Base-by-base conservation (phyloP, 2,113 vertebrate species). In the Pyrgilauda ruficollis region DNA sequence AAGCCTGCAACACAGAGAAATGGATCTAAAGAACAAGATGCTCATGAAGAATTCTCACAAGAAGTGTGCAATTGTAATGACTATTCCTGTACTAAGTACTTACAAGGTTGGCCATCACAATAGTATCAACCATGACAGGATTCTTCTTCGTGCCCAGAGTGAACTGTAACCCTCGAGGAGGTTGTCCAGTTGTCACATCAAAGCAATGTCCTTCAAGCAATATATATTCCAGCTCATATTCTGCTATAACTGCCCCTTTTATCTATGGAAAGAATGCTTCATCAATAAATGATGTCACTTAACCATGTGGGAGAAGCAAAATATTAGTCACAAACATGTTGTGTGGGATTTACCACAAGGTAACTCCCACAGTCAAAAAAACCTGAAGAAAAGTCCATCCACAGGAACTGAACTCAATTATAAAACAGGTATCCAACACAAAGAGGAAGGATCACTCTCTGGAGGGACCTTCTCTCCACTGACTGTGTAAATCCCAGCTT, bases 81-180 rank as follows among this genome's bases (percentile, higher is more conserved):
- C 46, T 41, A 12, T 82, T 76, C 68, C 39, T 44, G 28, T 22
- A 43, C 41, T 56, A 23, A 87, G 69, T 58, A 97, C 98, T 98
- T 96, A 99, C 99, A 46, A 99, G 98, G 94, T 99, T 99, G 89
- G 99, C 99, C 99, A 99, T 99, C 95, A 99, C 99, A 84, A 99
- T 98, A 15, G 99, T 99, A 96, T 99, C 99, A 59, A 99, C 98
- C 94, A 98, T 94, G 63, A 98, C 98, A 35, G 98, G 99, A 37
- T 98, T 97, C 62, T 82, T 98, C 91, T 97, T 98, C 95, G 98
- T 99, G 97, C 99, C 99, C 47, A 99, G 97, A 13, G 99, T 99
- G 83, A 99, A 99, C 97, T 99, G 99, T 53, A 99, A 97, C 69
- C 99, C 99, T 24, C 97, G 97, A 59, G 99, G 99, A 81, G 99